Evolutionary conservation across 2,888 invertebrate species (phyloP).

Genomic region (Lymantria monacha): DNA sequence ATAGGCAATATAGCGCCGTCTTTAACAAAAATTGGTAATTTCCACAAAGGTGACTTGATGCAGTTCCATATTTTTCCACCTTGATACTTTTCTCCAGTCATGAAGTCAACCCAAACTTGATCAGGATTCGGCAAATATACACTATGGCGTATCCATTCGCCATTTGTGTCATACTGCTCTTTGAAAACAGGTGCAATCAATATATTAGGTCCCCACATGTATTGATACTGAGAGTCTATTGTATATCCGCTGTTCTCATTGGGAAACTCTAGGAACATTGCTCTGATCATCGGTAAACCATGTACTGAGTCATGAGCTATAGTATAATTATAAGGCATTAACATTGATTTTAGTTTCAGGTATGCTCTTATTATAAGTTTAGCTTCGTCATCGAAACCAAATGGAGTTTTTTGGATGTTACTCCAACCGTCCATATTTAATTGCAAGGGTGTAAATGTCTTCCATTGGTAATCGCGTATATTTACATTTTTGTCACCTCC

Average conservation of each 20-base stretch:
- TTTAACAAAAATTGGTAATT: conserved; percentile 67
- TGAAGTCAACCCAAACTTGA: conserved; percentile 69
- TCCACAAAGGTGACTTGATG: conserved; percentile 62
- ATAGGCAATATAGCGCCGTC: conserved; percentile 72
- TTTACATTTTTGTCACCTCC: conserved; percentile 60
- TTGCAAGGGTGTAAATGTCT: conserved; percentile 71
- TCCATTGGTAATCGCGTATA: conserved; percentile 74
- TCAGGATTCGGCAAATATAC: conserved; percentile 59
- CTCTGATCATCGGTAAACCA: conserved; percentile 69
- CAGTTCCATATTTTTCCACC: conserved; percentile 68
- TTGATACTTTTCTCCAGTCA: conserved; percentile 66
- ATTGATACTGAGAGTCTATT: conserved; percentile 70
- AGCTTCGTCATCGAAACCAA: conserved; percentile 60
- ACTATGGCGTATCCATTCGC: conserved; percentile 49
- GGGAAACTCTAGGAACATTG: conserved; percentile 71
- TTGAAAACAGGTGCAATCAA: conserved; percentile 69
- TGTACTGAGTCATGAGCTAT: conserved; percentile 56
- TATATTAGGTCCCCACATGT: conserved; percentile 73
- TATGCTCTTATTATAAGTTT: conserved; percentile 64
- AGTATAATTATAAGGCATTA: conserved; percentile 72
- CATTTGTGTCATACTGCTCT: conserved; percentile 25
- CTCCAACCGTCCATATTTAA: conserved; percentile 78
- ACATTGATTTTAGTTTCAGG: conserved; percentile 68
- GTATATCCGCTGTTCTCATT: conserved; percentile 53
- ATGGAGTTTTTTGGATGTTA: conserved; percentile 61